Evolutionary conservation across 2,797 vertebrate genomes (phyloP).

Genomic region (Crocidura indochinensis): DNA sequence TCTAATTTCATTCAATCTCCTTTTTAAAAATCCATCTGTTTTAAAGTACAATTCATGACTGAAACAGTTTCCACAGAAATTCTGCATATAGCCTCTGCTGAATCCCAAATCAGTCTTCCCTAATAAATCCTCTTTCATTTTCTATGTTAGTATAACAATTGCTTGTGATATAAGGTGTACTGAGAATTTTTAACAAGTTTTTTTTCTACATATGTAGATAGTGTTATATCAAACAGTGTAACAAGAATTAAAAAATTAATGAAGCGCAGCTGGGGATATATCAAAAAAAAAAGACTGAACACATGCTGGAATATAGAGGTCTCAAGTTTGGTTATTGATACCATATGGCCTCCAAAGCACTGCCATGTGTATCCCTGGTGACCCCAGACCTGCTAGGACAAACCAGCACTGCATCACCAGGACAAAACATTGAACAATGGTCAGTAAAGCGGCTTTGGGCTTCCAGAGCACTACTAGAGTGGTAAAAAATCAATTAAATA

Average conservation of each 20-base stretch:
- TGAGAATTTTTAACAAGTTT: constrained; percentile 54
- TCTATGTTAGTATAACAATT: constrained; percentile 59
- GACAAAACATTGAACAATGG: no score
- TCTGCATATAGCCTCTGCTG: constrained; percentile 11
- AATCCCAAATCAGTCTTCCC: constrained; percentile 30
- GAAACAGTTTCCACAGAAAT: constrained; percentile 35
- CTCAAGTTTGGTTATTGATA: no score
- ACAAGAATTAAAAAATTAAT: no score
- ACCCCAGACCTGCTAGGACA: no score
- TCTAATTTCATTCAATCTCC: constrained; percentile 46
- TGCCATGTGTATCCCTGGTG: no score
- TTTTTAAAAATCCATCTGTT: constrained; percentile 56
- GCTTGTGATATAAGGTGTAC: not conserved
- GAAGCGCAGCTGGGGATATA: no score
- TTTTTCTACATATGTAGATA: not conserved
- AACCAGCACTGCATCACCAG: no score
- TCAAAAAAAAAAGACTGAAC: no score
- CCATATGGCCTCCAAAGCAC: no score
- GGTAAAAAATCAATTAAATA: not conserved
- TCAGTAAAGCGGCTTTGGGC: no score
- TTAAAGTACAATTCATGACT: constrained; percentile 44
- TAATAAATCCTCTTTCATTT: constrained; percentile 58
- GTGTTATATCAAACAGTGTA: not conserved
- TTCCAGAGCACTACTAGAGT: not conserved
- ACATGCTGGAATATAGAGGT: no score